Base-by-base conservation (phyloP, 2,888 invertebrate genomes). In the Melitaea athalia region DNA sequence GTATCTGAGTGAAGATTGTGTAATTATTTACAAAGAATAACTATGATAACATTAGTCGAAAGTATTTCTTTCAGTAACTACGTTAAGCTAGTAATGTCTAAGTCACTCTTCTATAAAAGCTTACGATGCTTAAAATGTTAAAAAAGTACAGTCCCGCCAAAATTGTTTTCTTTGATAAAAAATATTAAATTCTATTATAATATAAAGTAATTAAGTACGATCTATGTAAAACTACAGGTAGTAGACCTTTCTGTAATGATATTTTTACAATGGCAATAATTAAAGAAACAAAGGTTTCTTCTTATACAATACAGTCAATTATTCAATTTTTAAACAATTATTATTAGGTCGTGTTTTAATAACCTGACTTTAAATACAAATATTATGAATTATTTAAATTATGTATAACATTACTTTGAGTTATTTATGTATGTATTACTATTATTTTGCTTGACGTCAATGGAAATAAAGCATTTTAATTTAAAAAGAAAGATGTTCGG, bases 271-370 rank as follows among this genome's bases (percentile, higher is more conserved):
- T 78, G 77, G 81, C 79, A 80, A 81, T 80, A 79, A 80, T 70
- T 57, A 60, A 75, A 72, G 75, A 72, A 78, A 79, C 75, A 66
- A 42, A 42, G 49, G 78, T 80, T 80, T 81, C 81, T 78, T 78
- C 81, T 78, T 78, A 75, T 70, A 72, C 74, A 76, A n/a, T 24
- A 24, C 24, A 24, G 84, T 84, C 84, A 83, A 84, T 84, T 84
- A 84, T 68, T 62, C 57, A 71, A 17, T 59, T 63, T 66, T 65
- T 60, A 72, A 72, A 67, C 61, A 64, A 42, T 70, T 74, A 45
- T 70, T 67, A 62, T 49, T 7, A 38, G 69, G 14, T 59, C 45
- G 43, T 38, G 10, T 62, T 59, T 42, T 59, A 59, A 68, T 59
- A 55, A 65, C 59, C 7, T 31, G 53, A 53, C 53, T 53, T 42